Base-by-base conservation (phyloP, 2,113 vertebrate genomes). In the Sterrhoptilus dennistouni region DNA sequence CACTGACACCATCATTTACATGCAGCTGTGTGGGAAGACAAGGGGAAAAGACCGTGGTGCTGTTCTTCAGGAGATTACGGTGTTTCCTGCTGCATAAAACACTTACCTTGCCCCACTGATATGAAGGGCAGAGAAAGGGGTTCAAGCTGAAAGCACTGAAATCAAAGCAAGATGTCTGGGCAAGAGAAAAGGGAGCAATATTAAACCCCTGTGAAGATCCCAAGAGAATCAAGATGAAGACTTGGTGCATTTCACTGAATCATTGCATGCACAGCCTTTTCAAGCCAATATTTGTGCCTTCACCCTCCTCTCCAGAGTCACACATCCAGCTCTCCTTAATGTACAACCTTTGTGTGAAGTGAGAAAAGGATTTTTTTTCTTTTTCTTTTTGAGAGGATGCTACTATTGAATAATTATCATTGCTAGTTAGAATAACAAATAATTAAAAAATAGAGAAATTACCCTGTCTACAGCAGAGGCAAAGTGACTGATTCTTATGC, bases 21-120 rank as follows among this genome's bases (percentile, higher is more conserved):
- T 25, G 13, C 2, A 57, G 72, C 3, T 5, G 1, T 7, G 8
- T 28, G 49, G 68, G 27, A 61, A 29, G 7, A 83, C 15, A 42
- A 24, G 38, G 42, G 6, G 18, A 12, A 42, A 69, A 91, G 25
- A 64, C 5, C 1, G 35, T 1, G 0, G 33, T 28, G 13, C 29
- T 5, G 3, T n/a, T 27, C 69, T 8, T 68, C 14, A 11, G 57
- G 17, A 72, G 27, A 14, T 20, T 20, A 49, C 1, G 1, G 59
- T 28, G 24, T 42, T 60, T 75, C 52, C 52, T 68, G 52, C 65
- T 36, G 31, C 56, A 54, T 57, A 52, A 59, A 71, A 10, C 23
- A 6, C 8, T 17, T 38, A 19, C 12, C 16, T 17, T 59, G 29
- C 15, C 49, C 22, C 35, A 21, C 2, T 27, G 19, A 81, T 24